Base-by-base conservation (phyloP, 1,140 invertebrate genomes). In the Papilio glaucus region DNA sequence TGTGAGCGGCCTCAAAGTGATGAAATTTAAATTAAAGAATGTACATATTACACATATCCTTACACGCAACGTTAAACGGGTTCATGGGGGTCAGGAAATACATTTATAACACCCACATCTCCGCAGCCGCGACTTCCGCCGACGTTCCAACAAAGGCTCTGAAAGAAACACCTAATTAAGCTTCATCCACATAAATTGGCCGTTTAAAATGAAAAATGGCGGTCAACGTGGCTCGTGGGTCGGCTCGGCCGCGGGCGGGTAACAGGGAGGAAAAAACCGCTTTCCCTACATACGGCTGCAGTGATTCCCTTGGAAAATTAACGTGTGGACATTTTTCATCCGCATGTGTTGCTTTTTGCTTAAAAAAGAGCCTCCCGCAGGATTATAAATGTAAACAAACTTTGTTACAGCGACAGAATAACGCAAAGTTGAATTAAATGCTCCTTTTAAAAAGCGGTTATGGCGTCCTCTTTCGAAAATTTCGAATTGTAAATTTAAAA, bases 81-180 rank as follows among this genome's bases (percentile, higher is more conserved):
- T 39, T 37, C 38, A 24, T 7, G 15, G 8, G 18, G 12, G 33
- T n/a, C 62, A 4, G 62, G 37, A 65, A 65, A 65, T 65, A 65
- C 21, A 65, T 63, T 74, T 65, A 42, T 63, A 74, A 74, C 29
- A 62, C 60, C 38, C 29, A 63, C 67, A 49, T 68, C 41, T 65
- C 39, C 21, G 24, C 53, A 41, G 24, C 13, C 65, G 39, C 45
- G 13, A 61, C 37, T 29, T 60, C 61, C 26, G 68, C 57, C 41
- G 61, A 73, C 49, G 45, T 61, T 57, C 69, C 49, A 21, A 38
- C 67, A 63, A 69, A 74, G 63, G 49, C 67, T 49, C 70, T 63
- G 73, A 75, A 67, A 61, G 74, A 72, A 77, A 75, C 74, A 76
- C 63, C 74, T 80, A 80, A 80, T 77, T 80, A 80, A 76, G 74